Evolutionary conservation across 2,797 vertebrate species (phyloP), one percentile per base, ranked within the genome.

Genomic region (Prionace glauca): DNA sequence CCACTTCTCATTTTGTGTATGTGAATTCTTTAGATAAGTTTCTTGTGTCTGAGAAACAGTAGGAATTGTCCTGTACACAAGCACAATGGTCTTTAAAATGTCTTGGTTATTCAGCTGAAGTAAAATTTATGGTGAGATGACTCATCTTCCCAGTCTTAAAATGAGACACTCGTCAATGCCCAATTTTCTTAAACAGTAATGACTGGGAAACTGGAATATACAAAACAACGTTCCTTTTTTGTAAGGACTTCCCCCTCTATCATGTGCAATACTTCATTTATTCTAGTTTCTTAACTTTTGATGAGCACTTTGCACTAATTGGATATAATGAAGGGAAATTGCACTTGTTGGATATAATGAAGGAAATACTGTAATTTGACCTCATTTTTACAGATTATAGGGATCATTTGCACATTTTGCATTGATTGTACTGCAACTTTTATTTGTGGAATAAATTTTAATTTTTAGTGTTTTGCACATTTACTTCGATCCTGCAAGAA

Each of bases 401-500:
- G 62, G 16, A 22, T 18, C 16, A 91, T 22, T 18, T 36, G 62
- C 18, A 91, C 32, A 77, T 26, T 92, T 41, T 62, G 29, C 14
- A 32, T 90, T 20, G 90, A 92, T 92, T 67, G 62, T 92, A 92
- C 81, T 22, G 18, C 8, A 77, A 22, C 36, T 92, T 91, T 91
- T 91, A 65, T 62, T 90, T 69, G 90, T 92, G 62, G 22, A 92
- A 92, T 92, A 92, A 92, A 92, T 69, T 67, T 92, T 92, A 69
- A 20, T 41, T 69, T 92, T 92, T 69, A 84, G 1, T 69, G 22
- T 69, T 69, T 69, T n/a, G 62, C 62, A 22, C 36, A 16, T 92
- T 67, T 10, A 67, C 36, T 92, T 2, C 7, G 50, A 56, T 56
- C 50, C 50, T 56, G 50, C 50, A 56, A 56, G 50, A 56, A 56